Evolutionary conservation across 2,888 invertebrate species (phyloP).

Genomic region (Orchestes rusci): DNA sequence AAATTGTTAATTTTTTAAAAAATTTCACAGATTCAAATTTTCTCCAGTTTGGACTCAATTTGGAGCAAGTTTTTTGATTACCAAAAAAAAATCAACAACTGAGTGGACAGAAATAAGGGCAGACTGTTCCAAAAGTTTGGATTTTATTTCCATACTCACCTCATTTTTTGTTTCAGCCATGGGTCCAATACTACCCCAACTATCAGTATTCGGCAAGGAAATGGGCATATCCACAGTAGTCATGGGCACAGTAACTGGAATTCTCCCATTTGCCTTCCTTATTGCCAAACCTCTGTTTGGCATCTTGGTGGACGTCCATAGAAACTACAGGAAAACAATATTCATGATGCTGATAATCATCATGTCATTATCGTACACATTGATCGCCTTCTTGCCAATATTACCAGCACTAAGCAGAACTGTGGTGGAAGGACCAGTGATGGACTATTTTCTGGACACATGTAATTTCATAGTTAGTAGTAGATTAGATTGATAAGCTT

Average conservation of each 20-base stretch:
- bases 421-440: slow-evolving; percentile 28
- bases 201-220: slow-evolving; percentile 71
- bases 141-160: neutral
- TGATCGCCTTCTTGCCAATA: slow-evolving; percentile 59
- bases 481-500: neutral
- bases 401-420: slow-evolving; percentile 24
- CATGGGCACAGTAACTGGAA: slow-evolving; percentile 70
- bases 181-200: slow-evolving; percentile 73
- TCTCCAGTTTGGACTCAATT: no score
- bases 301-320: slow-evolving; percentile 66
- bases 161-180: slow-evolving; percentile 53
- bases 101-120: no score
- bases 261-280: slow-evolving; percentile 69
- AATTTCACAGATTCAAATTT: no score
- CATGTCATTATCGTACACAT: slow-evolving; percentile 62
- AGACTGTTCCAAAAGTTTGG: no score
- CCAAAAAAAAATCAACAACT: no score
- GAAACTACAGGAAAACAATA: slow-evolving; percentile 60
- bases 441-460: slow-evolving; percentile 33
- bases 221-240: slow-evolving; percentile 66
- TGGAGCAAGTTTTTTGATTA: no score
- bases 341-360: slow-evolving; percentile 58
- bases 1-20: no score
- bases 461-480: slow-evolving; percentile 42
- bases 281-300: slow-evolving; percentile 72